Evolutionary conservation across 2,797 vertebrate genomes (phyloP).

Genomic region (Lemur catta): DNA sequence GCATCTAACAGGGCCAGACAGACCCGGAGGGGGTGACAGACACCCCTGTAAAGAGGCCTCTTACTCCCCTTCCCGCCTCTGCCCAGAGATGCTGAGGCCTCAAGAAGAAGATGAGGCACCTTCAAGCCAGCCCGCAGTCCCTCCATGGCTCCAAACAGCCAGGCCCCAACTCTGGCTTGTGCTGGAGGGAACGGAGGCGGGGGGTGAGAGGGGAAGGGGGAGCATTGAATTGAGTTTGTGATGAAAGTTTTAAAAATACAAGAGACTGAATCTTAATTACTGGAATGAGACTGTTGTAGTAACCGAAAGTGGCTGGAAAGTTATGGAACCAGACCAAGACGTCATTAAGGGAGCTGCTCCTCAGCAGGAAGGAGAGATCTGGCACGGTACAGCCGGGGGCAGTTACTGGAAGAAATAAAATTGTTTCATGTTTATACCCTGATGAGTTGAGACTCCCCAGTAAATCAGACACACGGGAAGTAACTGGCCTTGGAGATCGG

Average conservation of each 20-base stretch:
- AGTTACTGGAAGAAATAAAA: conserved; percentile 50
- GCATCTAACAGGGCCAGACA: not conserved
- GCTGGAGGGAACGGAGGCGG: not conserved
- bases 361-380: not conserved
- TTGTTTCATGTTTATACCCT: not conserved
- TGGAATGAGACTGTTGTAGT: conserved; percentile 10
- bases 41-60: not conserved
- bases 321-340: conserved; percentile 46
- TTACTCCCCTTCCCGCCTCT: not conserved
- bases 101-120: not conserved
- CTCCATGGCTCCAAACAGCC: not conserved
- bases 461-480: not conserved
- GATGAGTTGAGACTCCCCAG: not conserved
- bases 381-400: not conserved
- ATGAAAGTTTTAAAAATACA: conserved; percentile 37
- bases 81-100: not conserved
- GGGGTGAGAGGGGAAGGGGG: not conserved
- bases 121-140: not conserved
- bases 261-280: conserved; percentile 52
- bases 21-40: not conserved
- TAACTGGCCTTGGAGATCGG: not conserved
- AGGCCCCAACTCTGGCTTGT: not conserved
- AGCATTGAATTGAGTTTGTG: not conserved
- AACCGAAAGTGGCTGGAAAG: conserved; percentile 31
- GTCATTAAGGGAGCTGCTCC: not conserved